Evolutionary conservation across 2,888 invertebrate species (phyloP).

Genomic region (Pristionchus exspectatus): DNA sequence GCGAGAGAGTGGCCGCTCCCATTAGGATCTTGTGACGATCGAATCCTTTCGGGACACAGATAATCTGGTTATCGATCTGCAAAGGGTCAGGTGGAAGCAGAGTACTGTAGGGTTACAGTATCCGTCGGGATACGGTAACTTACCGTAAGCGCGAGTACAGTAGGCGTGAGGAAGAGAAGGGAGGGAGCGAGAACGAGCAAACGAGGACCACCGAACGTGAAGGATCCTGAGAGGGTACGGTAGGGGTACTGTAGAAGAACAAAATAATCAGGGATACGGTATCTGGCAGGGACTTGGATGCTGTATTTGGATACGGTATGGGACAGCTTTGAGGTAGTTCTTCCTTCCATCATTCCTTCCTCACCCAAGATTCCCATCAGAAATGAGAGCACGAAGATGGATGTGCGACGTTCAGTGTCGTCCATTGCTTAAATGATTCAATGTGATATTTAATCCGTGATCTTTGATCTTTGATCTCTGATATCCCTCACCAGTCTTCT

Average conservation of each 20-base stretch:
- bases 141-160: slow-evolving; percentile 42
- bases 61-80: slow-evolving; percentile 27
- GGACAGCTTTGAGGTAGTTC: background rate
- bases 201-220: slow-evolving; percentile 9
- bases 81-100: background rate
- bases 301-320: background rate
- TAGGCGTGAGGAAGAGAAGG: slow-evolving; percentile 30
- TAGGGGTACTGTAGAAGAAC: background rate
- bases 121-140: background rate
- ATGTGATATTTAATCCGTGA: background rate
- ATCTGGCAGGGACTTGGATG: too few species aligned
- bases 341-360: background rate
- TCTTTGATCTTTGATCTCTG: background rate
- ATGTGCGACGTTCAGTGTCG: slow-evolving; percentile 40
- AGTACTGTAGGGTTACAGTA: background rate
- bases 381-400: slow-evolving; percentile 47
- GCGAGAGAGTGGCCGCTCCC: slow-evolving; percentile 20
- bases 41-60: background rate
- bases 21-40: slow-evolving; percentile 21
- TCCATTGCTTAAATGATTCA: background rate
- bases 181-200: slow-evolving; percentile 10
- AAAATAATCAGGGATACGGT: too few species aligned
- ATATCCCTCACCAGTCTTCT: slow-evolving; percentile 46
- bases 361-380: slow-evolving; percentile 26
- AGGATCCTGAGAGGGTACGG: slow-evolving; percentile 19